Evolutionary conservation across 2,113 vertebrate species (phyloP).

Genomic region (Deroptyus accipitrinus): DNA sequence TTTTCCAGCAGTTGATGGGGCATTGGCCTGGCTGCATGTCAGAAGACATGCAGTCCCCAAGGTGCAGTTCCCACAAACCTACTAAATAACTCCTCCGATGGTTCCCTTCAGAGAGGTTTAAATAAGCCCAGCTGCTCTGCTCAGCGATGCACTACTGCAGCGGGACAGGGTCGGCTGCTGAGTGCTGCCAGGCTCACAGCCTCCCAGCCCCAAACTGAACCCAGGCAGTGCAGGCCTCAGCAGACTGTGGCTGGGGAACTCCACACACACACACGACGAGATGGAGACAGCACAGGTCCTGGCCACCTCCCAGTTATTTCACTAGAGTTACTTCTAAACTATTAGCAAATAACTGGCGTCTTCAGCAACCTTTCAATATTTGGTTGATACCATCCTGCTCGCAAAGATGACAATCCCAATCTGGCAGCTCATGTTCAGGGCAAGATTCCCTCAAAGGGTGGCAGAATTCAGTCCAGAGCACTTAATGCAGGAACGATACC

Average conservation of each 20-base stretch:
- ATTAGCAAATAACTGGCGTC: background rate
- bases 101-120: background rate
- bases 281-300: background rate
- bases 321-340: background rate
- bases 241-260: background rate
- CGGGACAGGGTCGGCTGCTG: rapidly evolving
- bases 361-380: background rate
- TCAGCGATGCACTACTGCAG: background rate
- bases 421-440: background rate
- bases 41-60: background rate
- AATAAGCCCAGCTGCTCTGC: background rate
- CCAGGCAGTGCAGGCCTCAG: rapidly evolving
- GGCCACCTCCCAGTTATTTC: background rate
- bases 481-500: rapidly evolving
- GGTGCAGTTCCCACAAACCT: background rate
- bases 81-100: background rate
- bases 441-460: background rate
- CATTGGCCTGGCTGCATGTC: background rate
- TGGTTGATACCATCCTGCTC: background rate
- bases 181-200: background rate
- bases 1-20: background rate
- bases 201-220: background rate
- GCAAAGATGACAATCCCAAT: background rate
- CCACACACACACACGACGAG: no score
- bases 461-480: background rate